Evolutionary conservation across 2,797 vertebrate species (phyloP).

Genomic region (Dipus sagitta): DNA sequence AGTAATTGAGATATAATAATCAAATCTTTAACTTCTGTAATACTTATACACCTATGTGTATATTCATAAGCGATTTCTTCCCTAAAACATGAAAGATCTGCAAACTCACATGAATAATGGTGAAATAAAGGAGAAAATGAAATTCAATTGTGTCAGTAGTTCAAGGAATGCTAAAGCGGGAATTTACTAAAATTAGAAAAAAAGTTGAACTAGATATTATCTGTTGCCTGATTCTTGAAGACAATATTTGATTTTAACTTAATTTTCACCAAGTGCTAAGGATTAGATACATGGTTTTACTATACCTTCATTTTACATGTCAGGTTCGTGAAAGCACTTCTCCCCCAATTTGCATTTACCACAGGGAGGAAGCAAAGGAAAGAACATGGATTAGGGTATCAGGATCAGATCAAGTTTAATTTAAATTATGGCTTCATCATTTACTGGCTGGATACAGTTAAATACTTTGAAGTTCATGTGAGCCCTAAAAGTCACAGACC

Average conservation of each 20-base stretch:
- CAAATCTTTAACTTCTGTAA: background rate
- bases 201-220: background rate
- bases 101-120: slow-evolving; percentile 5
- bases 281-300: background rate
- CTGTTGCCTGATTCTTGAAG: slow-evolving; percentile 25
- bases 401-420: background rate
- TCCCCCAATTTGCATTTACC: slow-evolving; percentile 6
- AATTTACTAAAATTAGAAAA: slow-evolving; percentile 19
- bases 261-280: background rate
- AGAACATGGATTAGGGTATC: background rate
- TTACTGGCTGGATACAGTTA: background rate
- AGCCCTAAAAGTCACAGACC: background rate
- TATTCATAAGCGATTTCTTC: background rate
- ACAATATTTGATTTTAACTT: slow-evolving; percentile 16
- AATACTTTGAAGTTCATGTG: background rate
- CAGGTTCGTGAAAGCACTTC: slow-evolving; percentile 11
- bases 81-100: background rate
- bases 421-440: background rate
- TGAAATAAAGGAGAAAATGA: background rate
- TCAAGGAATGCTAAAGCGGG: slow-evolving; percentile 43
- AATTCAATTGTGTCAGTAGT: background rate
- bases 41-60: background rate
- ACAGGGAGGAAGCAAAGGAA: background rate
- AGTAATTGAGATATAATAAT: background rate
- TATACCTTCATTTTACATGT: background rate